phyloP scores from a whole-genome alignment of 2,888 invertebrate species.

The Mythimna ferrago region DNA sequence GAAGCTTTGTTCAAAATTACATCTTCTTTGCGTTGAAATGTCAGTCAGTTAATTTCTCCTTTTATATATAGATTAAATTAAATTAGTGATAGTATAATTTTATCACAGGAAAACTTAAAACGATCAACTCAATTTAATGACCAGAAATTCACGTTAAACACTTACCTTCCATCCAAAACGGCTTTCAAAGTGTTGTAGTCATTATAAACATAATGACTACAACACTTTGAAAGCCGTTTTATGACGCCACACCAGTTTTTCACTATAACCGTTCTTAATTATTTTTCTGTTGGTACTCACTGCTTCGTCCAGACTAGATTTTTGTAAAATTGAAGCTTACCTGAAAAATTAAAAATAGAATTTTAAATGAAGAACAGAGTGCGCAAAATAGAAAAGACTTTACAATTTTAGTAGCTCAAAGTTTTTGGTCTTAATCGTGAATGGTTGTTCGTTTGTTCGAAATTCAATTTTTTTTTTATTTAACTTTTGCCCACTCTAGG shows the following conservation, averaged over 20 bases:
- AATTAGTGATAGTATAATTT: too few relatives aligned
- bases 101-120: too few relatives aligned
- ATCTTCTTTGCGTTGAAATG: too few relatives aligned
- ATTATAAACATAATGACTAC: conserved; percentile 21
- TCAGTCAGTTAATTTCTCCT: too few relatives aligned
- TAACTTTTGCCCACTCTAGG: too few relatives aligned
- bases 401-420: too few relatives aligned
- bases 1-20: too few relatives aligned
- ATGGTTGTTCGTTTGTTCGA: too few relatives aligned
- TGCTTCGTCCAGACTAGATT: conserved; percentile 2
- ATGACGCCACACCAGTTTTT: conserved; percentile 2
- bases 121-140: neutral
- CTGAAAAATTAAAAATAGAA: conserved; percentile 50
- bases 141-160: neutral
- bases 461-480: too few relatives aligned
- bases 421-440: too few relatives aligned
- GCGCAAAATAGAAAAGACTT: too few relatives aligned
- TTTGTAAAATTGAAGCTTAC: conserved; percentile 49
- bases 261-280: conserved; percentile 22
- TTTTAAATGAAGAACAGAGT: conserved; percentile 16
- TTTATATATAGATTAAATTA: too few relatives aligned
- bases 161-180: neutral
- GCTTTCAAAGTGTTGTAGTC: conserved; percentile 10
- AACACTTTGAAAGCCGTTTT: conserved; percentile 16
- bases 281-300: conserved; percentile 50